Evolutionary conservation across 2,888 invertebrate genomes (phyloP).

Genomic region (Lepidonotus clava): DNA sequence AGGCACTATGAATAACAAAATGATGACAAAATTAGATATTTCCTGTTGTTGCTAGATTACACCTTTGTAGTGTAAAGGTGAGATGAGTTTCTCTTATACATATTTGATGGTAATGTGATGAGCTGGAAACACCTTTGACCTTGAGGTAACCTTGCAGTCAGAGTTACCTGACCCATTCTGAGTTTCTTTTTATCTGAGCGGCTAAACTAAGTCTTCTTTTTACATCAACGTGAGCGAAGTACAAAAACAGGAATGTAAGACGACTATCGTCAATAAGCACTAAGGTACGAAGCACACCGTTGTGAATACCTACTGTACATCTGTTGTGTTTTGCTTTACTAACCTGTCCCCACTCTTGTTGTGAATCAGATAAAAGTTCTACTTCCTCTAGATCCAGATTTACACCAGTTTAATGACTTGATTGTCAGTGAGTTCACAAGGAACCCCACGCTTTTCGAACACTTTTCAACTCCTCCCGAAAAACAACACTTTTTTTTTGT

Average conservation of each 20-base stretch:
- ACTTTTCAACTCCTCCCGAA: not conserved
- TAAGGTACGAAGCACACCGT: constrained; percentile 32
- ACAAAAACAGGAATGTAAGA: constrained; percentile 37
- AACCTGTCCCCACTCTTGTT: not conserved
- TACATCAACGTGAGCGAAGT: not conserved
- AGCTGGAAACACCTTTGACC: not conserved
- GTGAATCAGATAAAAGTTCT: not conserved
- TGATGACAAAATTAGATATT: too few species aligned
- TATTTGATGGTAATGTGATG: too few species aligned
- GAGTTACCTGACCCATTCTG: not conserved
- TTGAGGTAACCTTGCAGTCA: constrained; percentile 9
- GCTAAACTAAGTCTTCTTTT: not conserved
- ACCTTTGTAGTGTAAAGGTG: too few species aligned
- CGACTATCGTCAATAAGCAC: constrained; percentile 7
- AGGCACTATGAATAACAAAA: too few species aligned
- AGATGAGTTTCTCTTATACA: too few species aligned
- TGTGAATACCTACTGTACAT: constrained; percentile 6
- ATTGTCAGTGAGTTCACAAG: not conserved
- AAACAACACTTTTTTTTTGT: not conserved
- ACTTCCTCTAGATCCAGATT: not conserved
- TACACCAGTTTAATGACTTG: constrained; percentile 37
- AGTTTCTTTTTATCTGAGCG: not conserved
- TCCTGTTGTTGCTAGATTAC: too few species aligned
- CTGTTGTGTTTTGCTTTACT: not conserved
- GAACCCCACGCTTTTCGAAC: not conserved